A percentile compares a stretch with the other conserved stretches of the same genome.
Evolutionary conservation across 2,888 invertebrate genomes (phyloP).

Genomic region (Syrphus vitripennis): DNA sequence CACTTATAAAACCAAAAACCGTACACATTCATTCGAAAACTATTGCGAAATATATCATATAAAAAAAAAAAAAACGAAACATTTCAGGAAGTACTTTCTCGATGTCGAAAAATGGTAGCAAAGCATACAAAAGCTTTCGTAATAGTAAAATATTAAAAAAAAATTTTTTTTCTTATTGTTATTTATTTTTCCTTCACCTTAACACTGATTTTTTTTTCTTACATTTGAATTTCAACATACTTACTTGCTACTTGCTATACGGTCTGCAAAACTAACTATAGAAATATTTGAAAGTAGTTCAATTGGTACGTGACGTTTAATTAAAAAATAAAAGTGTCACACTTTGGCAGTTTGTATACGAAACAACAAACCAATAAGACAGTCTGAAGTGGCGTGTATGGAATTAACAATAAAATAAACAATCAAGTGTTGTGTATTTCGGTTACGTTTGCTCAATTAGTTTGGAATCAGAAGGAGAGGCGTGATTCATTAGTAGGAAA

Average conservation of each 20-base stretch:
- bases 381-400: conserved; percentile 5
- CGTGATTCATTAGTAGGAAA: background rate
- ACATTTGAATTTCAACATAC: conserved; percentile 42
- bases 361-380: background rate
- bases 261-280: background rate
- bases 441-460: conserved; percentile 33
- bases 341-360: conserved; percentile 37
- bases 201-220: conserved; percentile 58
- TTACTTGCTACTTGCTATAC: background rate
- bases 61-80: background rate
- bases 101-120: conserved; percentile 41
- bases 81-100: conserved; percentile 66
- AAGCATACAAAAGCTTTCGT: conserved; percentile 48
- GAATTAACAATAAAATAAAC: conserved; percentile 44
- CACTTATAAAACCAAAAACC: conserved; percentile 61
- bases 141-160: conserved; percentile 35
- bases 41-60: conserved; percentile 23
- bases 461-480: conserved; percentile 12
- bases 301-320: conserved; percentile 69
- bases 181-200: conserved; percentile 62
- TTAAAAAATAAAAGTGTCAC: conserved; percentile 69
- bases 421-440: background rate
- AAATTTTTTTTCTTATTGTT: conserved; percentile 16
- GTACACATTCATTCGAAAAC: conserved; percentile 34
- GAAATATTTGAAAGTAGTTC: conserved; percentile 68